Evolutionary conservation across 2,888 invertebrate species (phyloP).

Genomic region (Sphaeridia pumilis): DNA sequence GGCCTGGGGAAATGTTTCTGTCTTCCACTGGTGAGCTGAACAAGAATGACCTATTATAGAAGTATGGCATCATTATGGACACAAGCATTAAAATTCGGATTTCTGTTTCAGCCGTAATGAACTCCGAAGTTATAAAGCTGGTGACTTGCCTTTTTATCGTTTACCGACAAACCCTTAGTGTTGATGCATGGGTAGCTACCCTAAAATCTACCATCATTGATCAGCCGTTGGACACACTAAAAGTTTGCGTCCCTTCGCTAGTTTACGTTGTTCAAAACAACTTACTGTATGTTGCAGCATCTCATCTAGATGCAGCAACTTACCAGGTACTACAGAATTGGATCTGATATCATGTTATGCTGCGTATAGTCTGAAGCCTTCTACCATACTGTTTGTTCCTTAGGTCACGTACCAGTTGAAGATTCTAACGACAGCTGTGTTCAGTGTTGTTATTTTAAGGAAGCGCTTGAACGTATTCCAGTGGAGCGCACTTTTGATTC

Average conservation of each 20-base stretch:
- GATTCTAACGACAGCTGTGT: conserved; percentile 1
- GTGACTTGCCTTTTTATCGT: conserved; percentile 67
- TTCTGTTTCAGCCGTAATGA: conserved; percentile 63
- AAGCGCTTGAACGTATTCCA: conserved; percentile 45
- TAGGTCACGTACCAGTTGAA: conserved; percentile 3
- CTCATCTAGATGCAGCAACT: conserved; percentile 95
- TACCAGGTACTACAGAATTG: conserved; percentile 59
- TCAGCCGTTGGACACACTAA: conserved; percentile 71
- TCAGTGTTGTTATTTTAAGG: neutral
- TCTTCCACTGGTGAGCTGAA: neutral
- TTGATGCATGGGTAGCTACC: conserved; percentile 49
- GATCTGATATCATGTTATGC: no score
- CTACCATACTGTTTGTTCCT: neutral
- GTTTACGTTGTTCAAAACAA: conserved; percentile 95
- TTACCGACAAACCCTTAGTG: conserved; percentile 57
- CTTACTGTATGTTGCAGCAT: conserved; percentile 86
- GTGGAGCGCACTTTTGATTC: conserved; percentile 70
- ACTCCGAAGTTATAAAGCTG: conserved; percentile 82
- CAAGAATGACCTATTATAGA: neutral
- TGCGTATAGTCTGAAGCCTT: neutral
- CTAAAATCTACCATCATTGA: conserved; percentile 54
- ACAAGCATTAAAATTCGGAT: neutral
- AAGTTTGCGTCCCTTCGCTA: conserved; percentile 87
- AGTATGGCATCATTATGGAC: neutral
- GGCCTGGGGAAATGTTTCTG: neutral